Base-by-base conservation (phyloP, 2,113 vertebrate species). In the Myodes glareolus region DNA sequence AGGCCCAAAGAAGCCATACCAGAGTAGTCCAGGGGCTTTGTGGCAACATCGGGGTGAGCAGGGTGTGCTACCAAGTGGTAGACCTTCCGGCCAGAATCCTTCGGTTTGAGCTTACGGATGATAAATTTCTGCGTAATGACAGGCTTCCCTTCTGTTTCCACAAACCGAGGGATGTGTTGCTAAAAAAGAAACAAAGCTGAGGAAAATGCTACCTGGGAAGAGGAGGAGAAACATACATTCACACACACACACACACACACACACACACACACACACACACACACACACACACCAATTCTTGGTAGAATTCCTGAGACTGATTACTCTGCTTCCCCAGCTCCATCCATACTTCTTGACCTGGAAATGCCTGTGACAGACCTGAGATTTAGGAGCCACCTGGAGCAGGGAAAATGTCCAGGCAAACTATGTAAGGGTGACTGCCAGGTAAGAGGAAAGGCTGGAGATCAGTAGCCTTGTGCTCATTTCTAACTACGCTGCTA, bases 131-230 rank as follows among this genome's bases (percentile, higher is more conserved):
- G 99, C 45, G 86, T 94, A 2, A 95, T 55, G 29, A 90, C 31
- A 92, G 96, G 52, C 96, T 97, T 98, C 73, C 96, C 98, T 72
- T 95, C 82, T 36, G 55, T 96, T 55, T 78, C 94, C 19, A 97
- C 96, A 88, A 94, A 96, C 88, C 47, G 98, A 88, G 98, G 98
- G 89, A 92, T 42, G 31, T 96, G 98, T 81, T 99, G 96, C 99
- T 99, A 84, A 55, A 96, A 65, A 65, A 90, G 95, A 97, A 92
- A 97, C 42, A 50, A 91, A 97, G 89, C 25, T 96, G 25, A 93
- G 47, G 47, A 88, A 82, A 45, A 92, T 55, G 55, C 80, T 90
- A 92, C 92, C 25, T 36, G 76, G 94, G 95, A 16, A 52, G 50
- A 61, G 94, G 67, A 91, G 82, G 75, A 70, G 50, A 72, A 70